Evolutionary conservation across 2,113 vertebrate genomes (phyloP).

Genomic region (Xiphias gladius): DNA sequence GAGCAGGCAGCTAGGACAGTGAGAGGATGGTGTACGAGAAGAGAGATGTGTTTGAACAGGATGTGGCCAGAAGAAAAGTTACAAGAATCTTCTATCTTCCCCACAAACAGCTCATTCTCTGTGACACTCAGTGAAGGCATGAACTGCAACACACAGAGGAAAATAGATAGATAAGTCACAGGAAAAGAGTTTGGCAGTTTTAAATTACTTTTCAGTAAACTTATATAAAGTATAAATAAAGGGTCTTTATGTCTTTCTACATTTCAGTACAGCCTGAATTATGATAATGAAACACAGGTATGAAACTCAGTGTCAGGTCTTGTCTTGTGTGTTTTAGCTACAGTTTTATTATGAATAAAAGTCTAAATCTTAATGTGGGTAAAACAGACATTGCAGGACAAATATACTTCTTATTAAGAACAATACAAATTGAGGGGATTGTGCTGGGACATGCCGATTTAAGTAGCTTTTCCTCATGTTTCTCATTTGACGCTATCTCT

Average conservation of each 20-base stretch:
- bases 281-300: neutral
- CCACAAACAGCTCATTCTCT: constrained; percentile 44
- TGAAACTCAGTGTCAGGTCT: neutral
- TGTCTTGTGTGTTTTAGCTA: neutral
- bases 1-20: constrained; percentile 27
- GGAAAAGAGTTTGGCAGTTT: neutral
- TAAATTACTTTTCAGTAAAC: neutral
- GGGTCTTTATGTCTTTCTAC: neutral
- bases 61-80: constrained; percentile 38
- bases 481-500: constrained; percentile 28
- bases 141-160: constrained; percentile 57
- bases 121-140: constrained; percentile 35
- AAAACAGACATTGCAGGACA: neutral
- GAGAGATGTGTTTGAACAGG: constrained; percentile 52
- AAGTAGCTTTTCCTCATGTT: constrained; percentile 19
- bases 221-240: neutral
- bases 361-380: neutral
- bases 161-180: constrained; percentile 17
- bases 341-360: constrained; percentile 8
- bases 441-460: constrained; percentile 45
- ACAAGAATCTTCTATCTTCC: constrained; percentile 56
- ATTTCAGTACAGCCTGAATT: neutral
- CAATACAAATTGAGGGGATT: constrained; percentile 21
- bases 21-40: constrained; percentile 5
- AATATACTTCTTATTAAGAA: neutral